Base-by-base conservation (phyloP, 2,797 vertebrate genomes). In the Eospalax fontanierii region DNA sequence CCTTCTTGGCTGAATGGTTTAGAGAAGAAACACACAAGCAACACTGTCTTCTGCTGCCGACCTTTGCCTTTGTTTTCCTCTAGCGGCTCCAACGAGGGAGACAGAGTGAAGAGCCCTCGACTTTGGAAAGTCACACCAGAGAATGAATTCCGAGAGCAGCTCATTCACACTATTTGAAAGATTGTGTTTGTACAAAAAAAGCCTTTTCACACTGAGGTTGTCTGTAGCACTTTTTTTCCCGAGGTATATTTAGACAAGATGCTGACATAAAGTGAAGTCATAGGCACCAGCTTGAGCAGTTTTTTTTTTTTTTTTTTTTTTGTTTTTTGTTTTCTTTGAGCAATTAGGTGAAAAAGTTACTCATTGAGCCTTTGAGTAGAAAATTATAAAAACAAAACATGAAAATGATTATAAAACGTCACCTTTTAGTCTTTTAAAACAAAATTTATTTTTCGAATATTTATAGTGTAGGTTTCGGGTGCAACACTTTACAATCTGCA, bases 181-280 rank as follows among this genome's bases (percentile, higher is more conserved):
- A 86, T 50, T 50, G 40, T 76, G 26, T 89, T 79, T 80, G 66
- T 65, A 57, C 0, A 22, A 0, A 50, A 9, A 68, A 70, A 61
- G 46, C 35, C 11, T 76, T 96, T 96, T 75, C 81, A 80, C 91
- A 83, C 50, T 4, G 46, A 85, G 38, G 78, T 57, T 93, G 35
- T 90, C 71, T 81, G 76, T 68, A 59, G 24, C 40, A 73, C 61
- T 79, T 90, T 95, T 95, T 73, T 95, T 18, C 24, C 46, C 79
- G 76, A 85, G 63, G 4, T 92, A 83, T 92, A 93, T 93, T 95
- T 96, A 95, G 88, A 86, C 35, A 90, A 40, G 63, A 90, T 91
- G 30, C 73, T 91, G 82, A 93, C 71, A 30, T 22, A 66, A 86
- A 76, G 65, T 92, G 90, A 95, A 95, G 66, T 96, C 76, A 94